phyloP scores from a whole-genome alignment of 1,140 invertebrate genomes.

The Glomeris maerens region DNA sequence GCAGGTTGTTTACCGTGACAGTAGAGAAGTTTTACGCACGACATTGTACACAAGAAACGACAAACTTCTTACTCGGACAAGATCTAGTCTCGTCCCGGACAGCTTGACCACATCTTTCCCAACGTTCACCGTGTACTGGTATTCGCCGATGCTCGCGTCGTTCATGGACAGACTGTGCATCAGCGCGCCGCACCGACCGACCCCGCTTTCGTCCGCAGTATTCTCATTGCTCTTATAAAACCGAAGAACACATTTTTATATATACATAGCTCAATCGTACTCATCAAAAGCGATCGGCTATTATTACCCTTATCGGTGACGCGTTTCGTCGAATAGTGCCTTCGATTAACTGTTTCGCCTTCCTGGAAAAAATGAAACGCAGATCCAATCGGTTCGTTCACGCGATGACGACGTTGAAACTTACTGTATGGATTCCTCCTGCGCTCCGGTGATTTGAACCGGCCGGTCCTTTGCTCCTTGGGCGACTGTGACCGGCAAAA shows the following conservation, averaged over 20 bases:
- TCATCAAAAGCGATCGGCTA: no score
- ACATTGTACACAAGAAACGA: no score
- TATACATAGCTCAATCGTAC: no score
- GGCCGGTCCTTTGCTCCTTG: conserved; percentile 80
- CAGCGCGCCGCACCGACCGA: conserved; percentile 31
- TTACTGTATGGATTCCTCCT: conserved; percentile 80
- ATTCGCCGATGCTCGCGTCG: conserved; percentile 67
- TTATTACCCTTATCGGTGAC: conserved; percentile 53
- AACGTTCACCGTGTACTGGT: conserved; percentile 68
- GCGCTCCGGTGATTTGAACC: conserved; percentile 63
- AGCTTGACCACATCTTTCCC: conserved; percentile 66
- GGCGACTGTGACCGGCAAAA: conserved; percentile 49
- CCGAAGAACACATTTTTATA: no score
- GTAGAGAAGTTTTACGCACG: no score
- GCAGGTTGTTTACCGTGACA: no score
- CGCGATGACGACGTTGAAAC: conserved; percentile 25
- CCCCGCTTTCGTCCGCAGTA: conserved; percentile 34
- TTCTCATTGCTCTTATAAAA: no score
- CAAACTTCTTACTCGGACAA: conserved; percentile 52
- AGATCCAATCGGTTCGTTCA: neutral
- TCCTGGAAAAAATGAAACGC: conserved; percentile 36
- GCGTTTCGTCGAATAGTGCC: conserved; percentile 83
- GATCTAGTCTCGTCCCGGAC: conserved; percentile 61
- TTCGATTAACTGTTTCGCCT: conserved; percentile 78
- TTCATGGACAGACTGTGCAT: conserved; percentile 65